Conservation (phyloP, 2,797 vertebrate genomes). For the Muscicapa striata region DNA sequence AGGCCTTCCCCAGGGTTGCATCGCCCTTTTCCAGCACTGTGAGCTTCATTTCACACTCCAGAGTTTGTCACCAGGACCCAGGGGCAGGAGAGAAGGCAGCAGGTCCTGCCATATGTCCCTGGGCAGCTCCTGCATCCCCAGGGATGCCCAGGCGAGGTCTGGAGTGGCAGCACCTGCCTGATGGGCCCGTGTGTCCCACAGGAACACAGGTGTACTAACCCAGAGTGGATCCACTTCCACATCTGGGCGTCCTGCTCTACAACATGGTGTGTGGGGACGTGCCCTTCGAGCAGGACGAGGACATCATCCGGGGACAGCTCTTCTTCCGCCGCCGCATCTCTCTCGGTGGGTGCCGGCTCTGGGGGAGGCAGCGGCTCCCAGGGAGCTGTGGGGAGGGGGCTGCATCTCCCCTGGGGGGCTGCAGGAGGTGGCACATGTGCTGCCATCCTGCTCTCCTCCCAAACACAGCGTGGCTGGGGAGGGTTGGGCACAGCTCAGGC, state of each 20-base stretch:
- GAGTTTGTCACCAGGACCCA: conserved; percentile 94
- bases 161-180: neutral
- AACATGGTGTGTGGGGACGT: conserved; percentile 97
- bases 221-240: neutral
- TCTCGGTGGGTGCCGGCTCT: neutral
- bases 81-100: conserved; percentile 68
- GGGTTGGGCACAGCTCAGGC: neutral
- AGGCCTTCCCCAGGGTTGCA: conserved; percentile 26
- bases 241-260: conserved; percentile 91
- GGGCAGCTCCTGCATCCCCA: neutral
- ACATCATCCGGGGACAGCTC: conserved; percentile 76
- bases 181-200: neutral
- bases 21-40: conserved; percentile 76
- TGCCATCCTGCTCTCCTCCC: neutral
- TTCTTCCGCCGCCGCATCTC: neutral
- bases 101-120: neutral
- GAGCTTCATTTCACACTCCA: conserved; percentile 83
- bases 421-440: neutral
- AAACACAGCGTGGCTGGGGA: too few relatives aligned
- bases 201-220: neutral
- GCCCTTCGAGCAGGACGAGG: conserved; percentile 91
- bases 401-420: neutral
- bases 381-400: neutral
- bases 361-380: neutral
- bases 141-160: neutral